A percentile compares a stretch with the other conserved stretches of the same genome.
phyloP scores from a whole-genome alignment of 2,113 vertebrate genomes.

The rabbit (Oryctolagus cuniculus) region mOryCun1.1 NC_091435.1:85887501-85888000 shows the following conservation, averaged over 20 bases:
- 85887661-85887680: background rate
- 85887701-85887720: background rate
- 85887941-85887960: background rate
- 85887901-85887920: background rate
- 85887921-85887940: background rate
- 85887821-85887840: background rate
- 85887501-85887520: background rate
- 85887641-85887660: background rate
- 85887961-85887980: background rate
- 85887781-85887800: background rate
- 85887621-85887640: background rate
- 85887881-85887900: background rate
- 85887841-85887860: background rate
- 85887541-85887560: slow-evolving; percentile 8
- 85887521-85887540: background rate
- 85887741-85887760: background rate
- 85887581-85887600: background rate
- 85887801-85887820: background rate
- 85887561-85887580: background rate
- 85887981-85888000: background rate
- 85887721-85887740: background rate
- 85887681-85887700: background rate
- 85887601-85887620: background rate
- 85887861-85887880: background rate
- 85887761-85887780: background rate